Percentiles rank a stretch among this genome's conserved stretches.
Evolutionary conservation across 2,888 invertebrate genomes (phyloP).

Genomic region (Pheosia gnoma): DNA sequence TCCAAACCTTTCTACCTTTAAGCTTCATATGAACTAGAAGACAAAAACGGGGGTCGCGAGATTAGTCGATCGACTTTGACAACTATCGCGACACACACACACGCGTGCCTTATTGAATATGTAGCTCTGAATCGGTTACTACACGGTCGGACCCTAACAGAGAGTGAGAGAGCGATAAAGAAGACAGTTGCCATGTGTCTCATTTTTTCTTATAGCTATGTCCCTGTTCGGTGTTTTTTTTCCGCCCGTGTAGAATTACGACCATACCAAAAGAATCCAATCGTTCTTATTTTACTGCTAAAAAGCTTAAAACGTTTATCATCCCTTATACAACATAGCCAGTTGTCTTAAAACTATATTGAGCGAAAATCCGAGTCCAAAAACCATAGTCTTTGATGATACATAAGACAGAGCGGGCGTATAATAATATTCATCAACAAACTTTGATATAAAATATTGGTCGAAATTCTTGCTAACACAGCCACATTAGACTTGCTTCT

Average conservation of each 20-base stretch:
- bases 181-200: too few species aligned
- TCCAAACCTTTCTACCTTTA: conserved; percentile 42
- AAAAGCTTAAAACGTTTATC: conserved; percentile 26
- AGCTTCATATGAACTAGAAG: conserved; percentile 8
- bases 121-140: too few species aligned
- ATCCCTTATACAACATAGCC: neutral
- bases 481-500: conserved; percentile 31
- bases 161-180: too few species aligned
- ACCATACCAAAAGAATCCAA: conserved; percentile 36
- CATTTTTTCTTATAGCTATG: too few species aligned
- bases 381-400: conserved; percentile 36
- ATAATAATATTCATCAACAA: conserved; percentile 30
- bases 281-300: conserved; percentile 36
- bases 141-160: too few species aligned
- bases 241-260: conserved; percentile 6
- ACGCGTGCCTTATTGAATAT: too few species aligned
- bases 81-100: too few species aligned
- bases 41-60: too few species aligned
- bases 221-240: too few species aligned
- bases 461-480: conserved; percentile 42
- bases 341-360: conserved; percentile 56
- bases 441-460: conserved; percentile 38
- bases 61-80: too few species aligned
- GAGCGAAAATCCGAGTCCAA: conserved; percentile 62
- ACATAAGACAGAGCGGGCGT: conserved; percentile 30